A percentile compares a stretch with the other conserved stretches of the same genome.
Evolutionary conservation across 2,888 invertebrate genomes (phyloP).

Genomic region (Hofmannophila pseudospretella): DNA sequence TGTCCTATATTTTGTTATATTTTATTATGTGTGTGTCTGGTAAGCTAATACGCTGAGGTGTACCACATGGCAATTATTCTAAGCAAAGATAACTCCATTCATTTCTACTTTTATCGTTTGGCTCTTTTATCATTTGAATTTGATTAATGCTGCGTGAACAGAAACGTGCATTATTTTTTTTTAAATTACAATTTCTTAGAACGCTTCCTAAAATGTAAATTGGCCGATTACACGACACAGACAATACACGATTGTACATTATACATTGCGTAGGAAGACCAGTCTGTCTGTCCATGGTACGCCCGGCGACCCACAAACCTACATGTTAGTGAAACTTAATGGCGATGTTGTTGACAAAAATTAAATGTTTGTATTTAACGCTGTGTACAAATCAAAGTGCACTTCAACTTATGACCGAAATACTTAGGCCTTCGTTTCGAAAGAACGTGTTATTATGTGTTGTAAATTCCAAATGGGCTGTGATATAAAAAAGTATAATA

Average conservation of each 20-base stretch:
- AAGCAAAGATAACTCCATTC: conserved; percentile 1
- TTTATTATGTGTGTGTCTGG: conserved; percentile 64
- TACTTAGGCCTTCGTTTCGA: conserved; percentile 67
- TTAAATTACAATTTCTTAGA: too few relatives aligned
- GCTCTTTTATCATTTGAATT: conserved; percentile 7
- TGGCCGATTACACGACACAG: conserved; percentile 6
- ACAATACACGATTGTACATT: conserved; percentile 13
- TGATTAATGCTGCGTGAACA: conserved; percentile 1
- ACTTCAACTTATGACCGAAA: conserved; percentile 65
- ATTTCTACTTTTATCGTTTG: conserved; percentile 8
- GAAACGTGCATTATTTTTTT: not conserved
- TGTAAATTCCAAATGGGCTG: conserved; percentile 89
- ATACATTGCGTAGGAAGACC: not conserved
- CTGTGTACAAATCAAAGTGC: conserved; percentile 78
- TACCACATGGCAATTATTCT: conserved; percentile 29
- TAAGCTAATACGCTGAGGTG: conserved; percentile 58
- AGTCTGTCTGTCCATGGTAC: conserved; percentile 31
- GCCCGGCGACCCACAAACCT: conserved; percentile 44
- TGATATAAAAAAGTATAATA: conserved; percentile 81
- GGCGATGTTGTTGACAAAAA: conserved; percentile 59
- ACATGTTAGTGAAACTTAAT: conserved; percentile 52
- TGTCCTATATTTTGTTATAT: conserved; percentile 76
- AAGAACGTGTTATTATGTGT: conserved; percentile 71
- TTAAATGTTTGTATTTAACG: conserved; percentile 68
- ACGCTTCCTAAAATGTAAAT: conserved; percentile 2